phyloP scores from a whole-genome alignment of 1,140 invertebrate genomes.

The Trialeurodes vaporariorum region DNA sequence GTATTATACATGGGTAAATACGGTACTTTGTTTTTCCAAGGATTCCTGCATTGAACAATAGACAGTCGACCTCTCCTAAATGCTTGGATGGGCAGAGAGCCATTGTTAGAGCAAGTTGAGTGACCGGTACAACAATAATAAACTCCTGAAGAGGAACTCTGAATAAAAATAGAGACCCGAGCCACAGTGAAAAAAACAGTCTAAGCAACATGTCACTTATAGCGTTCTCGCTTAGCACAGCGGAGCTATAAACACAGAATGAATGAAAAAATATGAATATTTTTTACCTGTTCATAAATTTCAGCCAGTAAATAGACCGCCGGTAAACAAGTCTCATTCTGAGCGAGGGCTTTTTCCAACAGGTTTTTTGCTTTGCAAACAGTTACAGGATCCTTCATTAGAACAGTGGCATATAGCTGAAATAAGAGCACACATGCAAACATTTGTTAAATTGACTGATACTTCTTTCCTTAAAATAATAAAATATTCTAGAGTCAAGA shows the following conservation, averaged over 20 bases:
- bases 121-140: constrained; percentile 4
- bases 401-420: constrained; percentile 54
- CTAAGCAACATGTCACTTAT: constrained; percentile 5
- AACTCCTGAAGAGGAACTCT: too few species aligned
- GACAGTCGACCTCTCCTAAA: too few species aligned
- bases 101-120: not conserved
- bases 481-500: too few species aligned
- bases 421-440: too few species aligned
- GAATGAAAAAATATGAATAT: constrained; percentile 2
- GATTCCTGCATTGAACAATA: too few species aligned
- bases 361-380: constrained; percentile 50
- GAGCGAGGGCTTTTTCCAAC: constrained; percentile 52
- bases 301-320: constrained; percentile 56
- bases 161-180: too few species aligned
- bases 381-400: constrained; percentile 53
- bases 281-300: constrained; percentile 39
- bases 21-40: too few species aligned
- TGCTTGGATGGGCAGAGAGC: too few species aligned
- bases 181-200: not conserved
- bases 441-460: too few species aligned
- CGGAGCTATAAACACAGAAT: not conserved
- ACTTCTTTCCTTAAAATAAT: too few species aligned
- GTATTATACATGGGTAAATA: too few species aligned
- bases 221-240: too few species aligned
- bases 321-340: constrained; percentile 50